phyloP scores from a whole-genome alignment of 1,140 invertebrate genomes.

The Drosophila subpulchrella region DNA sequence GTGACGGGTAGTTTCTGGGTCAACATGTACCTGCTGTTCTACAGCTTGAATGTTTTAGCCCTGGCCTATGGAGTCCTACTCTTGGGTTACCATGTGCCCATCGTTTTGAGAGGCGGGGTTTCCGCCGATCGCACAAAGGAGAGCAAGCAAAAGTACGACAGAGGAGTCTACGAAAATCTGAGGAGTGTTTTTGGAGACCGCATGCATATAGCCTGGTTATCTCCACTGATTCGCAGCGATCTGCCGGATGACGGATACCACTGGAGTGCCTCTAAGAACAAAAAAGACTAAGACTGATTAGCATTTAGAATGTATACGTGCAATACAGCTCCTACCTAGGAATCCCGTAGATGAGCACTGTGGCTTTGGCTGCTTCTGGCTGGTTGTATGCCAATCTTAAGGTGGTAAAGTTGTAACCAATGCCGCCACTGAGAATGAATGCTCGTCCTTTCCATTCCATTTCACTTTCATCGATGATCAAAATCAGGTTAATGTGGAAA shows the following conservation, averaged over 20 bases:
- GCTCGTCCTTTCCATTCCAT: constrained; percentile 6
- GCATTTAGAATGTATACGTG: constrained; percentile 6
- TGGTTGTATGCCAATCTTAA: constrained; percentile 18
- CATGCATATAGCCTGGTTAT: constrained; percentile 91
- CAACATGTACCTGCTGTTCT: constrained; percentile 88
- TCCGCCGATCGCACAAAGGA: constrained; percentile 58
- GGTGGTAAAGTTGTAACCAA: constrained; percentile 57
- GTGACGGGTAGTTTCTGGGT: constrained; percentile 85
- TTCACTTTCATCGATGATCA: constrained; percentile 53
- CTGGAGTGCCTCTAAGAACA: constrained; percentile 85
- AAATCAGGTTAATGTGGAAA: constrained; percentile 53
- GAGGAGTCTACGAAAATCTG: constrained; percentile 89
- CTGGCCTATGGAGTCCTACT: constrained; percentile 89
- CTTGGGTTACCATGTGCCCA: constrained; percentile 89
- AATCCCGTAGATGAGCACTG: constrained; percentile 53
- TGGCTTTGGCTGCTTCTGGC: constrained; percentile 17
- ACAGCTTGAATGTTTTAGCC: constrained; percentile 89
- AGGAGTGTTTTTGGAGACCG: constrained; percentile 89
- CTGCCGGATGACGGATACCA: constrained; percentile 90
- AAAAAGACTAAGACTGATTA: constrained; percentile 10
- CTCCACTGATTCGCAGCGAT: constrained; percentile 91
- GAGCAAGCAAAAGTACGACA: constrained; percentile 86
- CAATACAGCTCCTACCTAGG: neutral
- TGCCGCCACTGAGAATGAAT: constrained; percentile 39
- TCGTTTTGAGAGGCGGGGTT: constrained; percentile 82